These are phyloP conservation scores for Dromas ardeola DNA, from an alignment of 2,113 vertebrate genomes.

Conservation along the genomic window DNA sequence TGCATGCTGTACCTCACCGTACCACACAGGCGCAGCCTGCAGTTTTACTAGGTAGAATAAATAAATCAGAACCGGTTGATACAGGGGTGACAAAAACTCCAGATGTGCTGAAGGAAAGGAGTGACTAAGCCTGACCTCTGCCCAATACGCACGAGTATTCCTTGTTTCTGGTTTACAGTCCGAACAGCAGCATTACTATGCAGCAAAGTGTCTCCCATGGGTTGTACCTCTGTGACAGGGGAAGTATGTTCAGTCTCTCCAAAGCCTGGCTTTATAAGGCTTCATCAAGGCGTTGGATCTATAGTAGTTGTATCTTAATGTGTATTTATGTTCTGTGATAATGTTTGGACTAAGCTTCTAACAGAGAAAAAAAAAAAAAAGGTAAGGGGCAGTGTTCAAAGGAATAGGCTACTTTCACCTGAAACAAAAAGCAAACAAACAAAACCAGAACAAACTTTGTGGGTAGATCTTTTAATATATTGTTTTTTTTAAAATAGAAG, in stretches of 20 bases:
- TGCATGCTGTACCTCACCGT: not conserved
- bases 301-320: not conserved
- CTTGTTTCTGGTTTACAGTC: not conserved
- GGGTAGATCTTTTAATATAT: not conserved
- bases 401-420: not conserved
- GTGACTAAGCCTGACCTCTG: not conserved
- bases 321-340: not conserved
- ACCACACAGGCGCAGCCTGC: not conserved
- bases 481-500: not conserved
- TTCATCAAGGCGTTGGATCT: not conserved
- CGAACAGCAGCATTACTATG: not conserved
- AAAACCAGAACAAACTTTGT: not conserved
- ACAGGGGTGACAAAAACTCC: not conserved
- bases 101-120: not conserved
- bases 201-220: not conserved
- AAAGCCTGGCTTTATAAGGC: not conserved
- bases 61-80: fast-evolving
- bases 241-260: not conserved
- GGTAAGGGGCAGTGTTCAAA: not conserved
- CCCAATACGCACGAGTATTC: fast-evolving
- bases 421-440: not conserved
- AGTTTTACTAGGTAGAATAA: not conserved
- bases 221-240: not conserved
- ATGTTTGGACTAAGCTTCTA: not conserved
- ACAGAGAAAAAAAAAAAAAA: fast-evolving